Evolutionary conservation across 2,888 invertebrate species (phyloP).

Genomic region (Orthosia incerta): DNA sequence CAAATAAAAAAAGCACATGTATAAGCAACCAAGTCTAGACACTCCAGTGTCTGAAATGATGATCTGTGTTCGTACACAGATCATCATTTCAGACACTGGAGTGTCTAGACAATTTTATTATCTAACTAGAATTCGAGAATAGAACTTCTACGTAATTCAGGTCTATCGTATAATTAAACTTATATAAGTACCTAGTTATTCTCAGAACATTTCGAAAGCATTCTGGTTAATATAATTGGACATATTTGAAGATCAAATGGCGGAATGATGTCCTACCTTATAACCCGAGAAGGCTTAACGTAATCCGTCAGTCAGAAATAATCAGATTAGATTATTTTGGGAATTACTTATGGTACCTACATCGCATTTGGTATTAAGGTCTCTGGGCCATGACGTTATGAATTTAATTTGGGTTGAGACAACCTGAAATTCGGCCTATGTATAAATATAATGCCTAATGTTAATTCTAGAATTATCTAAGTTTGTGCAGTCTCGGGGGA

Average conservation of each 20-base stretch:
- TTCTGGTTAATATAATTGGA: conserved; percentile 13
- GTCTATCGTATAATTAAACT: neutral
- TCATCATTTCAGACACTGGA: too few species aligned
- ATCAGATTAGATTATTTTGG: conserved; percentile 22
- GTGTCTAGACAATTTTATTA: neutral
- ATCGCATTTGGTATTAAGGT: too few species aligned
- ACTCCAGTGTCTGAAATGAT: too few species aligned
- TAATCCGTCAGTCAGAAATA: conserved; percentile 18
- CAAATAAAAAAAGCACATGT: too few species aligned
- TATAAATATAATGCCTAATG: neutral
- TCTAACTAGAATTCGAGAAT: neutral
- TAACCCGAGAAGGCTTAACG: conserved; percentile 7
- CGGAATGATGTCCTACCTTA: conserved; percentile 1
- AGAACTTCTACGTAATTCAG: neutral
- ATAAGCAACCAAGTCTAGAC: too few species aligned
- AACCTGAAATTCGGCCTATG: neutral
- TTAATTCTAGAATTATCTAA: neutral
- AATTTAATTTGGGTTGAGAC: neutral
- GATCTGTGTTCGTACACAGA: too few species aligned
- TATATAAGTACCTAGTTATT: neutral
- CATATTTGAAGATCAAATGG: conserved; percentile 18
- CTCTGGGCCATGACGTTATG: neutral
- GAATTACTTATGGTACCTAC: neutral
- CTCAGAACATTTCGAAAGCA: neutral
- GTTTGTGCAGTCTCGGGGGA: neutral